Evolutionary conservation across 1,140 invertebrate genomes (phyloP), one percentile per base, ranked within the genome.

Genomic region (Wiebesia pumilae): DNA sequence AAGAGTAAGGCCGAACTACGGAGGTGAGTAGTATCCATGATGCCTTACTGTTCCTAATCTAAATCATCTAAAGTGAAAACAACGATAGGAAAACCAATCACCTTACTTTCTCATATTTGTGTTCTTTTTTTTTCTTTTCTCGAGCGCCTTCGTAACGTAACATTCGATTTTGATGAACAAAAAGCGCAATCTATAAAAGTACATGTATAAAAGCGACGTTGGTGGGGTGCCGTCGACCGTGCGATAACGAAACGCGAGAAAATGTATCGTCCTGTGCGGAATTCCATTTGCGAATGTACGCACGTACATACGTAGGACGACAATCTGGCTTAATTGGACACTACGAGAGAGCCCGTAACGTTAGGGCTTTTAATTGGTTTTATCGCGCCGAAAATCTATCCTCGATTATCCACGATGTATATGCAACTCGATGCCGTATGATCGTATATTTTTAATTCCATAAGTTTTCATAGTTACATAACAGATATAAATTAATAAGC

Each of bases 1-100:
- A 96, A 96, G 98, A 96, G 97, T 99, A 95, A 97, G 98, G 95
- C 98, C 98, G 92, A 98, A 98, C 94, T 99, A 99, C 95, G 98
- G 98, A 96, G 98, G 98, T 98, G 95, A 96, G 97, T 96, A 90
- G 73, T 47, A 84, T 33, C 33, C 47, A 21, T 16, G 47, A 67
- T 19, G 27, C 38, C 27, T 67, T 14, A 65, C 27, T 47, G 24
- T 14, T 54, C 0, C 33, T 24, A n/a, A n/a, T n/a, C n/a, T n/a
- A n/a, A n/a, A n/a, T n/a, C n/a, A n/a, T 62, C 51, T 24, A 12
- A 38, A 62, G 12, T 40, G 0, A 62, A 38, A 35, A 38, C 27
- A 80, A 81, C n/a, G n/a, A n/a, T 80, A 62, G 14, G 10, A 79
- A 27, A 24, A 12, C 4, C 24, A 65, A 80, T 81, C 65, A 69